phyloP scores from a whole-genome alignment of 2,113 vertebrate genomes.

The Anthoscopus minutus region DNA sequence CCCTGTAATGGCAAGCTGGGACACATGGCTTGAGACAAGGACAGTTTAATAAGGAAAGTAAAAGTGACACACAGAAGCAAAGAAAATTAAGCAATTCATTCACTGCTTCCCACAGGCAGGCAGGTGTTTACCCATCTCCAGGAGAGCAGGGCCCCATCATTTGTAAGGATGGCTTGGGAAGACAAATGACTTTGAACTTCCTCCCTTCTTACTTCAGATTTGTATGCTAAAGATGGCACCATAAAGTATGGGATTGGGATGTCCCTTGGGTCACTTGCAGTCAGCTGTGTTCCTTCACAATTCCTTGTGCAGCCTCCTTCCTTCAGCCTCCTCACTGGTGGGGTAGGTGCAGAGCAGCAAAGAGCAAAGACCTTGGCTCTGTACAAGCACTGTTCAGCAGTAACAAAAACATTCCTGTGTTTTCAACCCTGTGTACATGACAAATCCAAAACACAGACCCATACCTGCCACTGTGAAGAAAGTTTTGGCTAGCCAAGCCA shows the following conservation, averaged over 20 bases:
- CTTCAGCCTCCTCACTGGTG: not conserved
- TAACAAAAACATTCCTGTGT: not conserved
- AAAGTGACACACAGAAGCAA: accelerated
- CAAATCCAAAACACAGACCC: not conserved
- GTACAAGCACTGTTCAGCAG: not conserved
- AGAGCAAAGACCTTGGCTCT: not conserved
- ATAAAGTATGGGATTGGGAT: accelerated
- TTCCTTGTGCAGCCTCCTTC: not conserved
- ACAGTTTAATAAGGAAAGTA: not conserved
- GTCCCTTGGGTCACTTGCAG: not conserved
- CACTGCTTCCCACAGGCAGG: accelerated
- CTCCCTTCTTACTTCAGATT: not conserved
- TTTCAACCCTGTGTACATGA: not conserved
- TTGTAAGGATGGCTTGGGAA: accelerated
- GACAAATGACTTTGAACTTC: not conserved
- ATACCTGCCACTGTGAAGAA: not conserved
- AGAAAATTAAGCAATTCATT: not conserved
- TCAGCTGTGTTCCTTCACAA: not conserved
- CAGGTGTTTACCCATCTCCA: not conserved
- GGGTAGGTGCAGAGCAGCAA: not conserved
- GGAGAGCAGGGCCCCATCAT: not conserved
- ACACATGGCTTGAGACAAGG: not conserved
- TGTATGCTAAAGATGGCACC: no score
- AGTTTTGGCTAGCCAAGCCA: not conserved
- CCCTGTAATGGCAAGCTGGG: accelerated